These are phyloP conservation scores for Scrobipalpa costella DNA, from an alignment of 2,888 invertebrate genomes.

Conservation along the genomic window DNA sequence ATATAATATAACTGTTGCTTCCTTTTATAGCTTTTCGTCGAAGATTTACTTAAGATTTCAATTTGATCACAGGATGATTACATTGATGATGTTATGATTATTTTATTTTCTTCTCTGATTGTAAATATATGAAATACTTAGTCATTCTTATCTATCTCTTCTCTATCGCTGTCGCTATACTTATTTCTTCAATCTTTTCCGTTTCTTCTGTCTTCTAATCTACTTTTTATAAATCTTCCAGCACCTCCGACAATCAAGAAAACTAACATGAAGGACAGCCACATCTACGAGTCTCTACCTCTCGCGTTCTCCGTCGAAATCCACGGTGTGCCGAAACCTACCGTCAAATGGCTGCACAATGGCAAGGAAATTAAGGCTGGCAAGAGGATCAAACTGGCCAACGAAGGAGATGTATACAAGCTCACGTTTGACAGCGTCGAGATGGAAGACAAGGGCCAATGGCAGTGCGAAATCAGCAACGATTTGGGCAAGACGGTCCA, in stretches of 20 bases:
- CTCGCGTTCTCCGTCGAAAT: conserved; percentile 90
- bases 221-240: conserved; percentile 48
- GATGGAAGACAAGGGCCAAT: conserved; percentile 88
- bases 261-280: conserved; percentile 87
- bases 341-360: conserved; percentile 89
- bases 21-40: conserved; percentile 44
- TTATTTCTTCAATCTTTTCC: background rate
- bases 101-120: too few relatives aligned
- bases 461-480: conserved; percentile 91
- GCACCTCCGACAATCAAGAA: conserved; percentile 87
- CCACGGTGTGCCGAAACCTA: conserved; percentile 88
- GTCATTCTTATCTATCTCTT: too few relatives aligned
- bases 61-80: too few relatives aligned
- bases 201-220: conserved; percentile 7
- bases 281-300: conserved; percentile 90
- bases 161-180: background rate
- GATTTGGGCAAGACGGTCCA: conserved; percentile 89
- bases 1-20: conserved; percentile 42
- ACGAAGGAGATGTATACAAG: conserved; percentile 86
- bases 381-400: conserved; percentile 82
- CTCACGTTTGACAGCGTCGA: conserved; percentile 86
- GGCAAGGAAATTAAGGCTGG: conserved; percentile 86
- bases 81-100: too few relatives aligned
- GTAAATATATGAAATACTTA: too few relatives aligned
- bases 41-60: too few relatives aligned